A percentile compares a stretch with the other conserved stretches of the same genome.
Conservation (phyloP, 2,113 vertebrate species). For the Myotis lucifugus region DNA sequence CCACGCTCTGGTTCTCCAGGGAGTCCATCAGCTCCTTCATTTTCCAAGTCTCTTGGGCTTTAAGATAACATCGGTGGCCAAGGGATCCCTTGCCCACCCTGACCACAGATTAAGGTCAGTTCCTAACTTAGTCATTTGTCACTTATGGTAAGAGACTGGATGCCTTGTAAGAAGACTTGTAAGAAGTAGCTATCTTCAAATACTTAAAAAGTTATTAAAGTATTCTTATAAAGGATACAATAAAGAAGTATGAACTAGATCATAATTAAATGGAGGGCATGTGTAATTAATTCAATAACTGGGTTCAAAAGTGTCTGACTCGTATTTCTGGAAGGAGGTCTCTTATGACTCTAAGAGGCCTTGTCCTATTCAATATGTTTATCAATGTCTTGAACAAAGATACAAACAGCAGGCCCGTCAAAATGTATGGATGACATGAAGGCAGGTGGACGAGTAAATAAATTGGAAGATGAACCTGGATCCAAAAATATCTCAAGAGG, state of each 20-base stretch:
- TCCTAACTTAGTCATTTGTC: neutral
- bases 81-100: neutral
- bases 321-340: neutral
- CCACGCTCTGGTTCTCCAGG: neutral
- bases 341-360: neutral
- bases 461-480: slow-evolving; percentile 28
- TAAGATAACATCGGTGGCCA: neutral
- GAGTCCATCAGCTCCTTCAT: neutral
- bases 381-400: slow-evolving; percentile 35
- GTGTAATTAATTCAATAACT: slow-evolving; percentile 67
- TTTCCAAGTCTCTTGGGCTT: neutral
- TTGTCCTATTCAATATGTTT: neutral
- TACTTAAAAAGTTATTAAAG: slow-evolving; percentile 52
- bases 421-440: slow-evolving; percentile 33
- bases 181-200: neutral
- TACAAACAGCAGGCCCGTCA: slow-evolving; percentile 29
- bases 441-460: slow-evolving; percentile 44
- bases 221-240: slow-evolving; percentile 33
- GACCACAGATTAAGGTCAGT: neutral
- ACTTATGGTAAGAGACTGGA: neutral
- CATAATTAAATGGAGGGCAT: slow-evolving; percentile 44
- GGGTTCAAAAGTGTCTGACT: slow-evolving; percentile 44
- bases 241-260: slow-evolving; percentile 60
- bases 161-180: neutral
- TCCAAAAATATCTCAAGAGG: slow-evolving; percentile 57